Base-by-base conservation (phyloP, 2,888 invertebrate species). In the Luperina testacea region DNA sequence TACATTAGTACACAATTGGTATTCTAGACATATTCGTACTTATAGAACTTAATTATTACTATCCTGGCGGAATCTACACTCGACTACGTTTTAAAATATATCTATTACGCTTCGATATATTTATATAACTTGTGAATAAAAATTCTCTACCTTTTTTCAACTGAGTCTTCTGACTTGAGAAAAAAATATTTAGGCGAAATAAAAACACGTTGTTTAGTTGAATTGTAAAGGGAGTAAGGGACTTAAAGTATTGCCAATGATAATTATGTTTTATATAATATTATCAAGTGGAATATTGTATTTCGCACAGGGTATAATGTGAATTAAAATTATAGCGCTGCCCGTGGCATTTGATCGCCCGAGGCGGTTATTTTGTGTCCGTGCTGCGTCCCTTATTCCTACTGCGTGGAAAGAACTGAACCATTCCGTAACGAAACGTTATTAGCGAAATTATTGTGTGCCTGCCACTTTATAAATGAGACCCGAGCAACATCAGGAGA, bases 281-380 rank as follows among this genome's bases (percentile, higher is more conserved):
- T 95, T 94, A 94, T 94, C 95, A 94, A 95, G 91, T 93, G 95
- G 93, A 93, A 93, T 94, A 89, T 90, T 86, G 94, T 94, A 94
- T 92, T 94, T 94, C 91, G 95, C 96, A 96, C 96, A 96, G 96
- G 96, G 96, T 96, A 96, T 94, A 94, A 94, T 94, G 93, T 95
- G 95, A 95, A 93, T 94, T 90, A 93, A 92, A 92, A 75, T 83
- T 93, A 91, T 92, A 91, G 91, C 91, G 90, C 92, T 92, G 92
- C 89, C 92, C 91, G 90, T 87, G 91, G 90, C 90, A 84, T 86
- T 81, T 87, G 85, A 88, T 79, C 83, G 89, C 87, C 89, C 87
- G 89, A 84, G 89, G 91, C 87, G 91, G 92, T 89, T 86, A 87
- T 86, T 84, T 82, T 87, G 88, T 90, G 92, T 95, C 95, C 95